phyloP scores from a whole-genome alignment of 2,888 invertebrate genomes.

The Phyllotreta cruciferae region DNA sequence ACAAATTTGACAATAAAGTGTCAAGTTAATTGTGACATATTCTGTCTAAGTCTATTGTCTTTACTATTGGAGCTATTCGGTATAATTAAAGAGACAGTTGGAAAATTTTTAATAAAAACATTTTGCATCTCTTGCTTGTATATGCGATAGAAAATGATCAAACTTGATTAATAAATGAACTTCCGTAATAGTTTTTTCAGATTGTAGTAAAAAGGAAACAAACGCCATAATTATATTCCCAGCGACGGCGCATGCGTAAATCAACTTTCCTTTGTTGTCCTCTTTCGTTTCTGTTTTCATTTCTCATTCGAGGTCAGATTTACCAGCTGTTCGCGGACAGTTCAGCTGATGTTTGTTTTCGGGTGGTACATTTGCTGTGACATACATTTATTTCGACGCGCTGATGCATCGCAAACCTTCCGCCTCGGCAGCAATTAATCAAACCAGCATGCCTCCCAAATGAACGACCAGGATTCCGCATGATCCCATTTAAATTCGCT shows the following conservation, averaged over 20 bases:
- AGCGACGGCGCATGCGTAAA: constrained; percentile 24
- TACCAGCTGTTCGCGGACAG: constrained; percentile 45
- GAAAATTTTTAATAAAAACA: no score
- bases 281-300: constrained; percentile 31
- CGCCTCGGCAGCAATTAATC: constrained; percentile 34
- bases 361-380: constrained; percentile 42
- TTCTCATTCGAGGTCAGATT: constrained; percentile 44
- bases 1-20: no score
- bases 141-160: no score
- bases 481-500: constrained; percentile 36
- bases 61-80: no score
- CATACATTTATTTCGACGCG: constrained; percentile 38
- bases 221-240: no score
- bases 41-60: no score
- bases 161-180: no score
- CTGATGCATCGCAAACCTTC: constrained; percentile 34
- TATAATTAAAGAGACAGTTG: no score
- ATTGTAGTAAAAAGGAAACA: no score
- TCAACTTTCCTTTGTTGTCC: constrained; percentile 31
- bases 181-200: no score
- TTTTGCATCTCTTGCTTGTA: no score
- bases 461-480: constrained; percentile 27
- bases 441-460: constrained; percentile 34
- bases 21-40: no score
- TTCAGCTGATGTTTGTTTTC: constrained; percentile 50